Evolutionary conservation across 92 coral and sea anemone genomes (phyloP).

Genomic region (Siderastrea radians): DNA sequence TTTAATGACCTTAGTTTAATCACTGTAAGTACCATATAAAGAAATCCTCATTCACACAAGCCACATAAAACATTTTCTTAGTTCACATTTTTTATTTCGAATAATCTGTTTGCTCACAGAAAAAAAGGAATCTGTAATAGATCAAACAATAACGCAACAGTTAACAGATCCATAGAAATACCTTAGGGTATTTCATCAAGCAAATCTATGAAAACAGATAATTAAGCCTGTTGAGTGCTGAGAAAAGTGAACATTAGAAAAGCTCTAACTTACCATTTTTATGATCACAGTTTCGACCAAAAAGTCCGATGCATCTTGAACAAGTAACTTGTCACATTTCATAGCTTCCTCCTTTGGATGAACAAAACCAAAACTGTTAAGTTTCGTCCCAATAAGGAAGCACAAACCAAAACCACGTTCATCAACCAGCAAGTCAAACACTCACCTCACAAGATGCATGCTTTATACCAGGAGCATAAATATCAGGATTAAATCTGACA

Average conservation of each 20-base stretch:
- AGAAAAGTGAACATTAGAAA: neutral
- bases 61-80: neutral
- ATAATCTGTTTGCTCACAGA: too few relatives aligned
- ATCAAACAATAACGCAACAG: too few relatives aligned
- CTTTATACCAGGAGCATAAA: slow-evolving; percentile 82
- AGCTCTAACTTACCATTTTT: slow-evolving; percentile 78
- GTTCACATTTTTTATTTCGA: too few relatives aligned
- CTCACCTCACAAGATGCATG: slow-evolving; percentile 94
- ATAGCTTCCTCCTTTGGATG: slow-evolving; percentile 69
- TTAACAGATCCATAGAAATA: too few relatives aligned
- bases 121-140: too few relatives aligned
- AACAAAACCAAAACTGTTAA: neutral
- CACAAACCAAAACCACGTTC: neutral
- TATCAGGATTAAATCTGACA: slow-evolving; percentile 95
- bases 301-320: slow-evolving; percentile 90
- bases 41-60: too few relatives aligned
- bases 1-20: neutral
- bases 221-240: neutral
- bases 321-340: slow-evolving; percentile 79
- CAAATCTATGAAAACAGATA: too few relatives aligned
- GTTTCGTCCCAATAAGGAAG: neutral
- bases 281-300: slow-evolving; percentile 85
- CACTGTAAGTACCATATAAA: neutral
- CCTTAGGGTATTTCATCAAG: too few relatives aligned
- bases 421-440: neutral